phyloP scores from a whole-genome alignment of 1,140 invertebrate species.

The Calliopsis andreniformis region DNA sequence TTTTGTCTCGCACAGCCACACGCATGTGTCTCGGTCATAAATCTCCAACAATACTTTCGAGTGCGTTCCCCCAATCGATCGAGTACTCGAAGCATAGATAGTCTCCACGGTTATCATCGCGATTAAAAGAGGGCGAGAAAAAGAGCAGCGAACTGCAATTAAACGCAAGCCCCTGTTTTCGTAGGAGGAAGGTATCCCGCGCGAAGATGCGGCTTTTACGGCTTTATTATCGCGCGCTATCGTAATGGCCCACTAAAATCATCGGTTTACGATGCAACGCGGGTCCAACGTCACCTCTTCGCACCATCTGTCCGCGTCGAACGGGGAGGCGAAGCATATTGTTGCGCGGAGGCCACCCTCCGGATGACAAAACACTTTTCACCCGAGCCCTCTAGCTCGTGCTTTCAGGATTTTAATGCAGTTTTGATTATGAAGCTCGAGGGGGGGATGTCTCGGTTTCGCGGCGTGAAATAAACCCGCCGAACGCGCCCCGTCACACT shows the following conservation, averaged over 20 bases:
- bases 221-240: slow-evolving; percentile 30
- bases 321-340: slow-evolving; percentile 62
- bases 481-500: slow-evolving; percentile 25
- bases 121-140: neutral
- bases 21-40: neutral
- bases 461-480: slow-evolving; percentile 45
- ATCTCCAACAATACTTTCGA: neutral
- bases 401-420: slow-evolving; percentile 72
- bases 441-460: slow-evolving; percentile 33
- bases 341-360: slow-evolving; percentile 47
- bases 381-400: slow-evolving; percentile 46
- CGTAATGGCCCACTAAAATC: slow-evolving; percentile 39
- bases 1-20: neutral
- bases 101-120: slow-evolving; percentile 16
- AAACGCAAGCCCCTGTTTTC: slow-evolving; percentile 22
- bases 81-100: neutral
- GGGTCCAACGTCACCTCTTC: neutral
- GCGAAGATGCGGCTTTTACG: slow-evolving; percentile 21
- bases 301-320: neutral
- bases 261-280: slow-evolving; percentile 34
- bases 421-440: slow-evolving; percentile 66
- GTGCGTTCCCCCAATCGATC: neutral
- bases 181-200: neutral
- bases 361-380: slow-evolving; percentile 72
- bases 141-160: neutral